Evolutionary conservation across 2,113 vertebrate genomes (phyloP).

Genomic region (Potamarius usumacintae): DNA sequence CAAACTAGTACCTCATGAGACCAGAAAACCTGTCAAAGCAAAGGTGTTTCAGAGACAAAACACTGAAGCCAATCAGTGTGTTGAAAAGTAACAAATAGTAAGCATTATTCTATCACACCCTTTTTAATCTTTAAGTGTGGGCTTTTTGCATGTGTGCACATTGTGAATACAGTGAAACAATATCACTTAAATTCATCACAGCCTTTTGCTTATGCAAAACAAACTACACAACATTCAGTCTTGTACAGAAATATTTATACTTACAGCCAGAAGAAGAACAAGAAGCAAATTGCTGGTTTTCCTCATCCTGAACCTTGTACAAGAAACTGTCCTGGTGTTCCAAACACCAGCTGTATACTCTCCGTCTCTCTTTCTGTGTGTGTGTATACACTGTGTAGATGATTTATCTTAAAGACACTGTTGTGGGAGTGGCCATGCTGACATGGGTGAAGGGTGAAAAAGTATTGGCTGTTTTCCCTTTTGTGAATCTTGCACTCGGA

Average conservation of each 20-base stretch:
- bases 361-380: background rate
- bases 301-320: conserved; percentile 12
- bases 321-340: background rate
- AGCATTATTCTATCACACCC: background rate
- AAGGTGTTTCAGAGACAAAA: background rate
- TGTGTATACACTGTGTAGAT: background rate
- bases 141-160: background rate
- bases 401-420: background rate
- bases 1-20: background rate
- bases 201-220: background rate
- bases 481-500: background rate
- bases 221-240: background rate
- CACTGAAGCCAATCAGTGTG: background rate
- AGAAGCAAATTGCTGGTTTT: conserved; percentile 52
- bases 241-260: conserved; percentile 9
- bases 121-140: background rate
- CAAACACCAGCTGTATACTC: background rate
- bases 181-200: background rate
- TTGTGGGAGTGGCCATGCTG: conserved; percentile 1
- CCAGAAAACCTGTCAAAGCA: background rate
- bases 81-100: background rate
- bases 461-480: background rate
- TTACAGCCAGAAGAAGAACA: conserved; percentile 62
- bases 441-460: background rate
- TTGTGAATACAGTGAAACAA: background rate